phyloP scores from a whole-genome alignment of 2,888 invertebrate species.

The Brachypterus glaber region DNA sequence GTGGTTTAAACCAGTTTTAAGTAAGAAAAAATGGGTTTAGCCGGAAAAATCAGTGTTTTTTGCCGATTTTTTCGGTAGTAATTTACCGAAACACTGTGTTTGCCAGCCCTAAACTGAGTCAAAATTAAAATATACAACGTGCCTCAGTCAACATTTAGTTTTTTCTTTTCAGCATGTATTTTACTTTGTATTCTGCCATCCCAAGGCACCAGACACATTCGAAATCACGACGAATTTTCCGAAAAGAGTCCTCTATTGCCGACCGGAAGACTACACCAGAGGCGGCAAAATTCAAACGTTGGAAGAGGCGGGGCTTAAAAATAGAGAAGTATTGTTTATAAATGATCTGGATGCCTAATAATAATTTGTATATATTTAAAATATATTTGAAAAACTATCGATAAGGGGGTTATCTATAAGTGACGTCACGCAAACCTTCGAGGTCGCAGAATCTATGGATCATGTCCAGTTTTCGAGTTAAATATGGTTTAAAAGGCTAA shows the following conservation, averaged over 20 bases:
- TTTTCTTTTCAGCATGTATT: slow-evolving; percentile 69
- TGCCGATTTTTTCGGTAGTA: too few relatives aligned
- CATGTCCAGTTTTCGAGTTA: too few relatives aligned
- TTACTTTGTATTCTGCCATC: slow-evolving; percentile 92
- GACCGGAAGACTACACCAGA: slow-evolving; percentile 40
- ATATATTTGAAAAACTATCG: too few relatives aligned
- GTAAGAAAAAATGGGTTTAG: too few relatives aligned
- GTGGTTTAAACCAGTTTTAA: too few relatives aligned
- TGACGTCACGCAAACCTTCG: too few relatives aligned
- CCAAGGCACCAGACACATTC: slow-evolving; percentile 83
- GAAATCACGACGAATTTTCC: slow-evolving; percentile 96
- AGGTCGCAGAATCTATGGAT: too few relatives aligned
- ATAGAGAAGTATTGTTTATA: slow-evolving; percentile 86
- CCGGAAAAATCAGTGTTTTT: background rate
- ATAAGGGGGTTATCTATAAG: too few relatives aligned
- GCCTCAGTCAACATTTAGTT: slow-evolving; percentile 4
- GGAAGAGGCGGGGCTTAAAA: slow-evolving; percentile 70
- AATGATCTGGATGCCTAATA: slow-evolving; percentile 85
- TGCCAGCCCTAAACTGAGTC: background rate
- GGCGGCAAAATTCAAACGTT: slow-evolving; percentile 50
- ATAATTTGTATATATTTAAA: too few relatives aligned
- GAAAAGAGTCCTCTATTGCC: slow-evolving; percentile 66
- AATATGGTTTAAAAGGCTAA: too few relatives aligned
- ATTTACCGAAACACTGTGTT: too few relatives aligned
- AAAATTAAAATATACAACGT: too few relatives aligned